phyloP scores from a whole-genome alignment of 2,113 vertebrate species.

The Tragelaphus strepsiceros region DNA sequence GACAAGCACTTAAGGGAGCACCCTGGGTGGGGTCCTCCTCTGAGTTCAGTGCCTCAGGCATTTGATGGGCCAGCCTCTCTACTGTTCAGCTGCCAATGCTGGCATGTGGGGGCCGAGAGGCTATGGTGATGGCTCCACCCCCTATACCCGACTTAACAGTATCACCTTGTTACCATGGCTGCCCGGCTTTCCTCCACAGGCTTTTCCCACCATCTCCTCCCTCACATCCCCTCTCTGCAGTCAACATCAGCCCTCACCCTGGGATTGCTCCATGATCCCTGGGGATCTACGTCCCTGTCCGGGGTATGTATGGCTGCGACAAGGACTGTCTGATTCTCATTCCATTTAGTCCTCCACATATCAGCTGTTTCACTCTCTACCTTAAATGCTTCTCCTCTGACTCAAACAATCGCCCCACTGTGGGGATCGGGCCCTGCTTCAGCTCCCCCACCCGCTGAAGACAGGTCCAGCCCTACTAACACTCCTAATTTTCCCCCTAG shows the following conservation, averaged over 20 bases:
- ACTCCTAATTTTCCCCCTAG: neutral
- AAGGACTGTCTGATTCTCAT: neutral
- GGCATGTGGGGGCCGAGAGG: neutral
- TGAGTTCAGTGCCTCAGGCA: neutral
- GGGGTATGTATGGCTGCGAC: neutral
- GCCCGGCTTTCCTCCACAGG: neutral
- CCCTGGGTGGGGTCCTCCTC: neutral
- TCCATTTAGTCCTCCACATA: neutral
- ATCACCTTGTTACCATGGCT: neutral
- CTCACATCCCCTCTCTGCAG: neutral
- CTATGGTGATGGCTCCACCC: neutral
- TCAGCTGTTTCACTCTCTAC: neutral
- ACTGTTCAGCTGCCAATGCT: neutral
- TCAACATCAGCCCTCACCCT: neutral
- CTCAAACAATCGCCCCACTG: neutral
- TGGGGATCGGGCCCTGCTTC: accelerated
- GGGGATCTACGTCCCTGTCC: accelerated
- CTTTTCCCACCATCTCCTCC: neutral
- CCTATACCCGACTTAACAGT: neutral
- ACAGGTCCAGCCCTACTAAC: neutral
- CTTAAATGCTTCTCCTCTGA: neutral
- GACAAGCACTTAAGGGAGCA: accelerated
- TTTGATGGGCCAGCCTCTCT: neutral
- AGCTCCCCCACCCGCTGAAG: accelerated
- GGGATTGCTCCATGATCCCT: neutral